Base-by-base conservation (phyloP, 1,140 invertebrate genomes). In the Portunus trituberculatus region DNA sequence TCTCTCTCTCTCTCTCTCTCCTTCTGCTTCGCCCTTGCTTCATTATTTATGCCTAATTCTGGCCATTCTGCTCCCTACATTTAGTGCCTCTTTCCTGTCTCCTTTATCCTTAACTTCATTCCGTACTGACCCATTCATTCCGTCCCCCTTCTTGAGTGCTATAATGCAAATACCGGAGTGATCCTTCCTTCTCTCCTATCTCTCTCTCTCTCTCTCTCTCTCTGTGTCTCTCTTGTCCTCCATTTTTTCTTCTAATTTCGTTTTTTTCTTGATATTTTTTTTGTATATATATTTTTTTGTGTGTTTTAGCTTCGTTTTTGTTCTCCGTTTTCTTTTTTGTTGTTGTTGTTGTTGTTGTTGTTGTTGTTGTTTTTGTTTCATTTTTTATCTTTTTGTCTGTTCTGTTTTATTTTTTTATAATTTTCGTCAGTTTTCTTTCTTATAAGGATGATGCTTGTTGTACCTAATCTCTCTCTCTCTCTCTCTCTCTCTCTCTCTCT, bases 151-250 rank as follows among this genome's bases (percentile, higher is more conserved):
- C 67, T 76, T n/a, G 67, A 76, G 67, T 76, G 67, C 67, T n/a
- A 76, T 76, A 25, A 76, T 76, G 67, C 67, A 76, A 76, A 88
- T 88, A 46, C 32, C 86, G 7, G 86, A 46, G 45, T 88, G 86
- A 88, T 88, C 86, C 45, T 28, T 88, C 86, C 45, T 88, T 10
- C 45, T 25, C 45, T 46, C 45, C 86, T 88, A 39, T 88, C 86
- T 88, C 31, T 28, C n/a, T 87, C 84, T 86, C 83, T 86, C 83
- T 86, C 83, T 86, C 83, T 84, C 83, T 84, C 83, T 84, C 83
- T 84, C 83, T 84, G 6, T 88, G 16, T 88, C 86, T 88, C 31
- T 28, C n/a, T 87, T n/a, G 39, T 39, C 39, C 6, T 39, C 39
- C 39, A 39, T 39, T 39, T 6, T 39, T 6, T 39, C 1, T 39